Evolutionary conservation across 2,797 vertebrate genomes (phyloP).

Genomic region (Lutjanus argentimaculatus): DNA sequence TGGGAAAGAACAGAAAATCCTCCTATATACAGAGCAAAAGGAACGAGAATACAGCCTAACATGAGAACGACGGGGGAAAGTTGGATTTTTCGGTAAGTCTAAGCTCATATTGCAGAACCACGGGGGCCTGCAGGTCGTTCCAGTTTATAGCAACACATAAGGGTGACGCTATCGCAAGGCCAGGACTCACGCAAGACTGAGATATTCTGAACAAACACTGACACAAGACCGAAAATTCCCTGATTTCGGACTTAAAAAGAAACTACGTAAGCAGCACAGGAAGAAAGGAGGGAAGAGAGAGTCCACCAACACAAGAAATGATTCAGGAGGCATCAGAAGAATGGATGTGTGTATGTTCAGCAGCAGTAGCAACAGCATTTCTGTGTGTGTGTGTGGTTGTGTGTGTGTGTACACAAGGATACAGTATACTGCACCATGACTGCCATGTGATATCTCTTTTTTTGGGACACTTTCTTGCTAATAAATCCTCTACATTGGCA

Average conservation of each 20-base stretch:
- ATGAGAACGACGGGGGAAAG: slow-evolving; percentile 12
- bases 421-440: slow-evolving; percentile 30
- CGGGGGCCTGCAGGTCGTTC: slow-evolving; percentile 51
- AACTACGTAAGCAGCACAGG: slow-evolving; percentile 48
- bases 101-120: slow-evolving; percentile 56
- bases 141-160: slow-evolving; percentile 71
- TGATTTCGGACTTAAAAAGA: slow-evolving; percentile 56
- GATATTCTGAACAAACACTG: slow-evolving; percentile 65
- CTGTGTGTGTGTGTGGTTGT: slow-evolving; percentile 1
- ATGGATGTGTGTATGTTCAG: slow-evolving; percentile 24
- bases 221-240: slow-evolving; percentile 75
- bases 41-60: slow-evolving; percentile 13
- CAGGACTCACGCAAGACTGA: slow-evolving; percentile 60
- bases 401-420: slow-evolving; percentile 26
- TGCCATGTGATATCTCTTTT: slow-evolving; percentile 54
- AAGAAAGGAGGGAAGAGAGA: slow-evolving; percentile 61
- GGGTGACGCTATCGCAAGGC: slow-evolving; percentile 47
- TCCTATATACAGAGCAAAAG: slow-evolving; percentile 22
- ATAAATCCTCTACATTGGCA: slow-evolving; percentile 55
- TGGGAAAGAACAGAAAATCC: slow-evolving; percentile 29
- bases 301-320: slow-evolving; percentile 1
- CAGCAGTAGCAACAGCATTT: slow-evolving; percentile 6
- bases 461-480: slow-evolving; percentile 40
- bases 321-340: slow-evolving; percentile 29
- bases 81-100: slow-evolving; percentile 10